Evolutionary conservation across 2,888 invertebrate genomes (phyloP), one percentile per base, ranked within the genome.

Genomic region (Tanaodytes sp.): DNA sequence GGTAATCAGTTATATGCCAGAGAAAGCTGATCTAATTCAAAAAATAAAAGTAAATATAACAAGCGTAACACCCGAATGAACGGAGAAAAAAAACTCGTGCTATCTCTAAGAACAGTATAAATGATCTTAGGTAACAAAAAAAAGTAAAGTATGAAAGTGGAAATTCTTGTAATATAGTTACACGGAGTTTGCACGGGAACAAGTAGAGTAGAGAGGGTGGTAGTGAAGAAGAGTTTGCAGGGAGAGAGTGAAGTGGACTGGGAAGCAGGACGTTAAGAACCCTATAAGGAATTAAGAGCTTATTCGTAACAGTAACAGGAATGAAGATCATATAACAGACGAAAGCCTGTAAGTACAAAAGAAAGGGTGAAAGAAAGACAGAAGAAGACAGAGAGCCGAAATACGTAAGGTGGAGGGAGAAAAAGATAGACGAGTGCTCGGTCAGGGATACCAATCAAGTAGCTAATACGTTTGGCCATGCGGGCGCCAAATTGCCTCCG

Each of bases 221-320:
- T n/a, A n/a, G n/a, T n/a, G n/a, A n/a, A n/a, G n/a, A n/a, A n/a
- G n/a, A n/a, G 55, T 51, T 69, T 37, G 30, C 52, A n/a, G 45
- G 20, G 58, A 40, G 55, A 45, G 39, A 48, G 43, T 31, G 31
- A 8, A 36, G 14, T 19, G 46, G 43, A 37, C 49, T 14, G 54
- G 58, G 16, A 45, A 45, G 37, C n/a, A 37, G 42, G 78, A 75
- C 78, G 79, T 78, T 78, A 78, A 82, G 80, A 81, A 79, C 79
- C 80, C 81, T 80, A 78, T 76, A 76, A 80, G 78, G 80, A 81
- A 83, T 82, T 81, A 80, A 82, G 79, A 82, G 81, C 80, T 82
- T 81, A 82, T 82, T 81, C 79, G 80, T 81, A 80, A 80, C 78
- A 77, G 80, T 79, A 76, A 79, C 76, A 76, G 77, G 77, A 79